phyloP scores from a whole-genome alignment of 2,113 vertebrate genomes.

The Sebastes fasciatus region DNA sequence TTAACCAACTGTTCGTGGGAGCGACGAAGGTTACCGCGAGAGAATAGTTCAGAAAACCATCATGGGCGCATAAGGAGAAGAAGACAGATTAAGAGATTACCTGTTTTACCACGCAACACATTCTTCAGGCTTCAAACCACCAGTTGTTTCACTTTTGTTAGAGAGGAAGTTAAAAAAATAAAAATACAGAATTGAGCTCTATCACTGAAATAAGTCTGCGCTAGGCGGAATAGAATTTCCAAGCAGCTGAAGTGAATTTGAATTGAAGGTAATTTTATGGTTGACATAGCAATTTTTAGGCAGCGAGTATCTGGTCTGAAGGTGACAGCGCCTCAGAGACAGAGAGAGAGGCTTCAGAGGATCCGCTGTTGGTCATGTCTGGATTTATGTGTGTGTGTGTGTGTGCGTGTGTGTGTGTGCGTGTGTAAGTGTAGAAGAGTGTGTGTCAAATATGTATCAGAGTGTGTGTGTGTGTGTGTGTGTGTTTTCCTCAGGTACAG shows the following conservation, averaged over 20 bases:
- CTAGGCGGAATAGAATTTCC: constrained; percentile 44
- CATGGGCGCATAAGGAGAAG: constrained; percentile 32
- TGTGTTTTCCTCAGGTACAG: no score
- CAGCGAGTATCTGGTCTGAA: constrained; percentile 33
- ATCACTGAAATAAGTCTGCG: constrained; percentile 38
- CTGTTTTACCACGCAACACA: constrained; percentile 15
- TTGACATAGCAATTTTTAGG: constrained; percentile 65
- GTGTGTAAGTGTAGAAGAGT: not conserved
- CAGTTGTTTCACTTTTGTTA: constrained; percentile 7
- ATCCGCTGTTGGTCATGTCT: constrained; percentile 4
- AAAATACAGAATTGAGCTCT: constrained; percentile 42
- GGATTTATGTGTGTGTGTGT: not conserved
- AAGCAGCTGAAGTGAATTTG: constrained; percentile 62
- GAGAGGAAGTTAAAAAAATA: not conserved
- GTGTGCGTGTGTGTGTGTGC: not conserved
- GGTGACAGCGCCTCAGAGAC: constrained; percentile 23
- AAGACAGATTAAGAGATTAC: constrained; percentile 58
- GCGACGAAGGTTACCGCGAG: constrained; percentile 55
- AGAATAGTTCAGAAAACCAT: constrained; percentile 61
- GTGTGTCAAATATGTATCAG: not conserved
- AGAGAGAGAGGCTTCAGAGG: constrained; percentile 11
- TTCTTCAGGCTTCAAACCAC: constrained; percentile 41
- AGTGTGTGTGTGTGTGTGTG: not conserved
- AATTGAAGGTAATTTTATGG: constrained; percentile 73
- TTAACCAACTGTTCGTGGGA: constrained; percentile 50